A percentile compares a stretch with the other conserved stretches of the same genome.
Evolutionary conservation across 2,797 vertebrate genomes (phyloP).

Genomic region (Avahi laniger): DNA sequence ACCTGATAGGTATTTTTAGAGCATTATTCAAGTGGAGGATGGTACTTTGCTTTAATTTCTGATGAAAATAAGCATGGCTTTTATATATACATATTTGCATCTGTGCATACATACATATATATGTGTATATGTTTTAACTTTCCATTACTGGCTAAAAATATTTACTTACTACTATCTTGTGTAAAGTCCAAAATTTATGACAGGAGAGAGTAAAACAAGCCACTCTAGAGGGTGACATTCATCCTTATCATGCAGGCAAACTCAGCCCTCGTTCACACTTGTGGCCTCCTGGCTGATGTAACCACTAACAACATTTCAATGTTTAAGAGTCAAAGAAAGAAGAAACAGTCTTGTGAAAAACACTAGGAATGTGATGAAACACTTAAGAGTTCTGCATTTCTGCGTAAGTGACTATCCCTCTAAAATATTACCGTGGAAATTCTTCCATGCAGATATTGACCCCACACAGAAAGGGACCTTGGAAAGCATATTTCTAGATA

Average conservation of each 20-base stretch:
- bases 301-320: neutral
- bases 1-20: neutral
- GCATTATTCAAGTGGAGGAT: neutral
- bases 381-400: neutral
- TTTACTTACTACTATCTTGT: neutral
- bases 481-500: conserved; percentile 4
- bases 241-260: neutral
- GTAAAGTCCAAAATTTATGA: neutral
- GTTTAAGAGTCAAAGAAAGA: conserved; percentile 3
- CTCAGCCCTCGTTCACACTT: neutral
- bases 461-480: neutral
- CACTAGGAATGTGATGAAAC: neutral
- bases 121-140: neutral
- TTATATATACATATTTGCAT: neutral
- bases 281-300: neutral
- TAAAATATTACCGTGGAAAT: neutral
- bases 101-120: neutral
- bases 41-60: conserved; percentile 17
- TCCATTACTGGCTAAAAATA: neutral
- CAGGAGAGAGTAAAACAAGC: neutral
- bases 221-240: neutral
- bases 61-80: conserved; percentile 17
- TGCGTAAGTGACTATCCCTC: neutral
- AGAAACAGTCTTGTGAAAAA: neutral
- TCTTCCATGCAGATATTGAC: conserved; percentile 13